These are phyloP conservation scores for Rhinoderma darwinii DNA, from an alignment of 2,113 vertebrate genomes.

Conservation along the genomic window DNA sequence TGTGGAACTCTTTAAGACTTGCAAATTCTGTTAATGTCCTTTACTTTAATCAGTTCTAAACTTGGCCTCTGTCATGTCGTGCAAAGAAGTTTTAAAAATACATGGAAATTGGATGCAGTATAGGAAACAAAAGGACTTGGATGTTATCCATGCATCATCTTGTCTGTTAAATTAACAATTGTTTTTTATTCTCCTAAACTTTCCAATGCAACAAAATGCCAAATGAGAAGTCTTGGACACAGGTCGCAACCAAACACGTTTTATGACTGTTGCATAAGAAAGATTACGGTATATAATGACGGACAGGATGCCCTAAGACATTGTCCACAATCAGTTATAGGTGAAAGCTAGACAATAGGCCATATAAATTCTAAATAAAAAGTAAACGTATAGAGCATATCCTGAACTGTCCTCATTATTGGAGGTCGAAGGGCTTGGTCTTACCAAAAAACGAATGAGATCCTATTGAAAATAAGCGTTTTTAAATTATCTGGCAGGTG, in stretches of 20 bases:
- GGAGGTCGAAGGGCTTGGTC: too few relatives aligned
- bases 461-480: not conserved
- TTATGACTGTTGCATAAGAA: not conserved
- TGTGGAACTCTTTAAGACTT: not conserved
- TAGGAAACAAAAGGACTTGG: not conserved
- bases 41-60: not conserved
- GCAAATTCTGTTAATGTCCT: not conserved
- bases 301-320: not conserved
- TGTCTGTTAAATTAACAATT: not conserved
- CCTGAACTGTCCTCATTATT: not conserved
- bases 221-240: constrained; percentile 12
- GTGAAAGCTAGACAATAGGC: not conserved
- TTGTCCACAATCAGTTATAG: not conserved
- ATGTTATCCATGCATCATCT: not conserved
- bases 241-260: not conserved
- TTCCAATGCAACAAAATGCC: not conserved
- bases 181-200: not conserved
- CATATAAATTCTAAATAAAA: not conserved
- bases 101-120: not conserved
- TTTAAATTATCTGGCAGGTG: not conserved
- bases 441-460: too few relatives aligned
- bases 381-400: not conserved
- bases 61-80: not conserved
- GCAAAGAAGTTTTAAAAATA: not conserved
- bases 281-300: not conserved